Conservation (phyloP, 2,113 vertebrate genomes). For the Panthera leo region DNA sequence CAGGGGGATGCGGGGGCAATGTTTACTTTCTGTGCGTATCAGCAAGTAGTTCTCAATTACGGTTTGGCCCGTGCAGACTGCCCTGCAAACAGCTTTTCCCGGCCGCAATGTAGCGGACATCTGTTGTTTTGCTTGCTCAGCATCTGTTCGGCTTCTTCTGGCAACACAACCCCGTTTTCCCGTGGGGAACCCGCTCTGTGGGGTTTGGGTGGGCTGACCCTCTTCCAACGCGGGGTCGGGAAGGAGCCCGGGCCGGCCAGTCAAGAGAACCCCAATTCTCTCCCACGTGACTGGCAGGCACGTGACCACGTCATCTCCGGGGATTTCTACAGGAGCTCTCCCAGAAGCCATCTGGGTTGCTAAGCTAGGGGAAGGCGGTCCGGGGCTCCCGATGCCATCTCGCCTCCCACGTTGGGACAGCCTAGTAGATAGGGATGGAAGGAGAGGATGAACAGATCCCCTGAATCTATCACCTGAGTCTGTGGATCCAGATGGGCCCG, state of each 20-base stretch:
- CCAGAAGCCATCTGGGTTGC: background rate
- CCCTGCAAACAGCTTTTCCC: slow-evolving; percentile 27
- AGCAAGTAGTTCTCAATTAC: background rate
- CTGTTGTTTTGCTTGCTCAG: slow-evolving; percentile 74
- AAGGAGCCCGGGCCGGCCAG: background rate
- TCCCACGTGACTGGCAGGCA: background rate
- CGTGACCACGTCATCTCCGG: background rate
- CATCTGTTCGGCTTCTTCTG: slow-evolving; percentile 68
- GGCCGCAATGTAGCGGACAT: slow-evolving; percentile 55
- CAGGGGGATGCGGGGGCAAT: background rate
- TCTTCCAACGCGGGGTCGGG: background rate
- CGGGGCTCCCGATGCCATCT: background rate
- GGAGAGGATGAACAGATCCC: background rate
- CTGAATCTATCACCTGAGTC: background rate
- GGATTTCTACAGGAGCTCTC: background rate
- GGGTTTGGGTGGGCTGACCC: background rate
- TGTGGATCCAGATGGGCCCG: background rate
- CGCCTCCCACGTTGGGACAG: background rate
- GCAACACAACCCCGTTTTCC: slow-evolving; percentile 20
- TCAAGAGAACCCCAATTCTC: background rate
- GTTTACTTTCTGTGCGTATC: slow-evolving; percentile 8
- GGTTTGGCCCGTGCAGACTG: background rate
- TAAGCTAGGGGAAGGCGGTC: background rate
- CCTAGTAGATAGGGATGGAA: background rate
- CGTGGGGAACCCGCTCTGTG: background rate